Evolutionary conservation across 2,797 vertebrate genomes (phyloP).

Genomic region (Argya squamiceps): DNA sequence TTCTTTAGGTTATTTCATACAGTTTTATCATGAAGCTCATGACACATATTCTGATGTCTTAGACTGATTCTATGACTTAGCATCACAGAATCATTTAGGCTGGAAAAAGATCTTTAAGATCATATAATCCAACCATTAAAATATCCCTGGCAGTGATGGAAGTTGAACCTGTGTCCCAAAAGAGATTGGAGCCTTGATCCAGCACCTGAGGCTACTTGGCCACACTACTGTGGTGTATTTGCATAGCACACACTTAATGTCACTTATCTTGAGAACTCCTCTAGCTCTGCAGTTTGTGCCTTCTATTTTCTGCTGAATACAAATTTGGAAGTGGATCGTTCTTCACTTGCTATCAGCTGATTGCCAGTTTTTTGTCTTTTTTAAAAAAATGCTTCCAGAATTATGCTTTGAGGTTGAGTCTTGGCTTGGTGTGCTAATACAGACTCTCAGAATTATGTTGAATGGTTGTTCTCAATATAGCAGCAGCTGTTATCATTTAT

Average conservation of each 20-base stretch:
- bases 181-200: not conserved
- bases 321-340: not conserved
- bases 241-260: fast-evolving
- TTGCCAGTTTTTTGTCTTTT: not conserved
- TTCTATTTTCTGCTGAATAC: not conserved
- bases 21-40: not conserved
- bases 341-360: not conserved
- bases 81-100: not conserved
- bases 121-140: not conserved
- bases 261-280: not conserved
- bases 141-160: slow-evolving; percentile 72
- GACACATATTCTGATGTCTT: not conserved
- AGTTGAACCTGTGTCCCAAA: slow-evolving; percentile 83
- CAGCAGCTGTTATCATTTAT: slow-evolving; percentile 23
- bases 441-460: not conserved
- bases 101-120: not conserved
- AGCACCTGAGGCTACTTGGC: not conserved
- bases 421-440: not conserved
- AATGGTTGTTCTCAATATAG: slow-evolving; percentile 19
- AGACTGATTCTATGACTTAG: not conserved
- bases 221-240: not conserved
- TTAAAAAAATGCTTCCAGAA: not conserved
- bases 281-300: not conserved
- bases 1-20: not conserved
- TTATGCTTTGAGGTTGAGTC: not conserved